Percentiles rank a stretch among this genome's conserved stretches.
Evolutionary conservation across 2,113 vertebrate species (phyloP).

Genomic region (Protomyctophum bolini): DNA sequence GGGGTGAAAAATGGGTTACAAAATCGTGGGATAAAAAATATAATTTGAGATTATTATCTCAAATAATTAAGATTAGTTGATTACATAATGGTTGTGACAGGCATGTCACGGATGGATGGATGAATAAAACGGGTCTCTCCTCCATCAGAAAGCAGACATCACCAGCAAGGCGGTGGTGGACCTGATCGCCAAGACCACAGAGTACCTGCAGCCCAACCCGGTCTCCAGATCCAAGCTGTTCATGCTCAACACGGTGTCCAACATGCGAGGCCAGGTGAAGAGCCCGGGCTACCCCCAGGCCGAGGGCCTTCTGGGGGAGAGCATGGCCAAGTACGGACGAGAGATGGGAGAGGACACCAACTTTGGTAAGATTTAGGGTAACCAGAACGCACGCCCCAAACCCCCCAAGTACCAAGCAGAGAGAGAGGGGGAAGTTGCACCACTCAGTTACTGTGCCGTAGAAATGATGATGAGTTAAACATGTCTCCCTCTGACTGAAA

Average conservation of each 20-base stretch:
- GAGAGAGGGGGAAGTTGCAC: too few relatives aligned
- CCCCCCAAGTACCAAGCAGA: too few relatives aligned
- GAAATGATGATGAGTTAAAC: too few relatives aligned
- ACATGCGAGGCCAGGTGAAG: constrained; percentile 94
- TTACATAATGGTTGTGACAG: too few relatives aligned
- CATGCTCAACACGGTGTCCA: constrained; percentile 95
- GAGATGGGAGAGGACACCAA: constrained; percentile 92
- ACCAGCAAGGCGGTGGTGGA: constrained; percentile 95
- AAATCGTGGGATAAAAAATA: too few relatives aligned
- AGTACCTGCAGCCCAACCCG: constrained; percentile 93
- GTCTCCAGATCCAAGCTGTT: constrained; percentile 91
- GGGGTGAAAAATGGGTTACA: too few relatives aligned
- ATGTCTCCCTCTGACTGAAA: too few relatives aligned
- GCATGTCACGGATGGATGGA: too few relatives aligned
- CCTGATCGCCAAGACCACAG: constrained; percentile 88
- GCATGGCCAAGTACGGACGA: constrained; percentile 90
- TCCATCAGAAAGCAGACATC: constrained; percentile 89
- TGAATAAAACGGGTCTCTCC: neutral
- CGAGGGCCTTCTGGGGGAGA: constrained; percentile 92
- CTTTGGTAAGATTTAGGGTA: constrained; percentile 84
- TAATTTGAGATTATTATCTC: too few relatives aligned
- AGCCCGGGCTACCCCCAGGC: constrained; percentile 92
- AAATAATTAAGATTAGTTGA: too few relatives aligned
- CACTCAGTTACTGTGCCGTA: too few relatives aligned
- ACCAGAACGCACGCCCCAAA: too few relatives aligned